Base-by-base conservation (phyloP, 2,888 invertebrate species). In the Coelinius sp. region DNA sequence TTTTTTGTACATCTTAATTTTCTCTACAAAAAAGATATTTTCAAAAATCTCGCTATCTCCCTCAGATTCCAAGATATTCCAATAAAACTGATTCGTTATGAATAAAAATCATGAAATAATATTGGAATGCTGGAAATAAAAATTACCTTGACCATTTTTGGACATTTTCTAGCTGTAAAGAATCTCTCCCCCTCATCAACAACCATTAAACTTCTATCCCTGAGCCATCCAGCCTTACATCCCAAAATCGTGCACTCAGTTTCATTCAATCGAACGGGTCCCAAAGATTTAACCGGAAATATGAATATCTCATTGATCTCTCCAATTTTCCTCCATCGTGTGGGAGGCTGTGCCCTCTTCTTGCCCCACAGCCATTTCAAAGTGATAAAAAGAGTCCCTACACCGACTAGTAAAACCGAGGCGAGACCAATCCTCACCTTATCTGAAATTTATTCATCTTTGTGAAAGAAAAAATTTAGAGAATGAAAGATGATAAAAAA, bases 221-320 rank as follows among this genome's bases (percentile, higher is more conserved):
- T 85, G 7, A 92, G 81, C 89, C 90, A 90, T 3, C 90, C 90
- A 64, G 88, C 87, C 78, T 87, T 89, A 20, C 91, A 80, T 0
- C 92, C 92, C 17, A 92, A 79, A n/a, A 82, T 77, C 0, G 90
- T 88, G 79, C 90, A 90, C 77, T 91, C 90, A 73, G 90, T 90
- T 14, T 85, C 85, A 38, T 87, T 88, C 71, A 90, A 73, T 1
- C 89, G 80, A 27, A 91, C 80, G 0, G 89, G 84, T 0, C 90
- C 91, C 68, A 92, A 90, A 0, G 92, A 92, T 83, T 92, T 92
- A n/a, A 92, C 88, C 0, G 92, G 92, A 78, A 90, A 92, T 5
- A 89, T 86, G 71, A 89, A 87, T 2, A 92, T 80, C 52, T 90
- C 88, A 75, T 89, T 89, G 2, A 92, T 82, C 68, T 89, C 90